Conservation (phyloP, 2,888 invertebrate genomes). For the Monopis laevigella region DNA sequence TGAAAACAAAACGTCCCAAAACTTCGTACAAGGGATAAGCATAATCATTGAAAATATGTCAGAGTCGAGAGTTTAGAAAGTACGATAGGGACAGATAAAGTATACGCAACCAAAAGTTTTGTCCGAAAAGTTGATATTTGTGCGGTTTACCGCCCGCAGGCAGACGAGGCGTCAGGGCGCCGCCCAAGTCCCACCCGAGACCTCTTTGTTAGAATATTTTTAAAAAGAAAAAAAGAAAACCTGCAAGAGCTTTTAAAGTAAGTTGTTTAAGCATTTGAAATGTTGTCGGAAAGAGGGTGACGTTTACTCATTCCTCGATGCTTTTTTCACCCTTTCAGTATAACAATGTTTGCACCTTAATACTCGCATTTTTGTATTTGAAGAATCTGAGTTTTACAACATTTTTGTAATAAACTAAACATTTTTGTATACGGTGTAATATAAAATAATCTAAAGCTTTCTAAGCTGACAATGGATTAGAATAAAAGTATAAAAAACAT, state of each 20-base stretch:
- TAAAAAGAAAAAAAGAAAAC: slow-evolving; percentile 24
- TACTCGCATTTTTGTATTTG: too few species aligned
- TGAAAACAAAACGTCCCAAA: too few species aligned
- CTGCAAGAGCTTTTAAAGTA: slow-evolving; percentile 31
- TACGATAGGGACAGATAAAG: slow-evolving; percentile 1
- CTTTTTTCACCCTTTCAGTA: not conserved
- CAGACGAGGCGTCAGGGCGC: not conserved
- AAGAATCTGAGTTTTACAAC: too few species aligned
- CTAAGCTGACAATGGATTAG: too few species aligned
- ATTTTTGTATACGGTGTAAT: too few species aligned
- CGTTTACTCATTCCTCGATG: not conserved
- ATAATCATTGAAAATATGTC: slow-evolving; percentile 5
- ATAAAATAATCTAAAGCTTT: too few species aligned
- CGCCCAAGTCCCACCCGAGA: slow-evolving; percentile 12
- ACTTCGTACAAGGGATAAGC: slow-evolving; percentile 1
- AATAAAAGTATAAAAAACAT: too few species aligned
- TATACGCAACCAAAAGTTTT: slow-evolving; percentile 7
- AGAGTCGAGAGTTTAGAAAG: slow-evolving; percentile 1
- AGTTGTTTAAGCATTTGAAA: slow-evolving; percentile 37
- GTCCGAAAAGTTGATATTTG: slow-evolving; percentile 9
- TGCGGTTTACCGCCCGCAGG: not conserved
- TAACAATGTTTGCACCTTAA: too few species aligned
- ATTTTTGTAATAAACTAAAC: too few species aligned
- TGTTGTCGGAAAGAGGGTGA: slow-evolving; percentile 21
- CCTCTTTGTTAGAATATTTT: slow-evolving; percentile 22